phyloP scores from a whole-genome alignment of 2,797 vertebrate genomes.

The Menidia menidia region DNA sequence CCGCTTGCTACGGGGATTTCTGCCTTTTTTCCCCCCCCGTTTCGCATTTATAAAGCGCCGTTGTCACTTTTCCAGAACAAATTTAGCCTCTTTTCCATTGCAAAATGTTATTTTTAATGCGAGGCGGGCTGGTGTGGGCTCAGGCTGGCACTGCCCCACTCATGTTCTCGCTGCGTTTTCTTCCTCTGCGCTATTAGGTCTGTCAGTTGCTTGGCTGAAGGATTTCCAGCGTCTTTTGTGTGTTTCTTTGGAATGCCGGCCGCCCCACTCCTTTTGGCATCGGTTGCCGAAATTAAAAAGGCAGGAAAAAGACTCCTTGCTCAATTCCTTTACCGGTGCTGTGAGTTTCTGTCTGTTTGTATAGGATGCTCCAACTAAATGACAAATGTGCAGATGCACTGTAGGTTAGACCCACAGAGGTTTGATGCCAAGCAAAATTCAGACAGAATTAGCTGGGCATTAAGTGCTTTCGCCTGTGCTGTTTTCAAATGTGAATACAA shows the following conservation, averaged over 20 bases:
- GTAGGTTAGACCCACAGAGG: conserved; percentile 1
- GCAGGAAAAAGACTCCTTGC: too few relatives aligned
- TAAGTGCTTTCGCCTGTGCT: too few relatives aligned
- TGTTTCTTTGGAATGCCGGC: conserved; percentile 31
- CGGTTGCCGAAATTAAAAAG: conserved; percentile 17
- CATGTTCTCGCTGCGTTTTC: conserved; percentile 29
- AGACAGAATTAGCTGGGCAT: too few relatives aligned
- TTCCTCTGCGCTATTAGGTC: conserved; percentile 32
- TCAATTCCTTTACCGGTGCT: conserved; percentile 25
- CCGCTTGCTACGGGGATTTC: conserved; percentile 27
- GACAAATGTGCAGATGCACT: background rate
- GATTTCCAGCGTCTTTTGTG: conserved; percentile 7
- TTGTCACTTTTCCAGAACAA: conserved; percentile 42
- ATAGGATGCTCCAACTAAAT: too few relatives aligned
- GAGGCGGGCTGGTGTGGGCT: conserved; percentile 30
- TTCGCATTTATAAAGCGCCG: conserved; percentile 36
- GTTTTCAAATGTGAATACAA: too few relatives aligned
- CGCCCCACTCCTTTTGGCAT: conserved; percentile 35
- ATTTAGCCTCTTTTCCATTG: conserved; percentile 61
- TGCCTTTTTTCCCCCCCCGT: conserved; percentile 9
- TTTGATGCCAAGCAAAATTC: too few relatives aligned
- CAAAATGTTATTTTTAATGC: conserved; percentile 54
- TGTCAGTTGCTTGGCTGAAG: conserved; percentile 49
- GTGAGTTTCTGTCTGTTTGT: conserved; percentile 27
- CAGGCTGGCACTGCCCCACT: conserved; percentile 33